Conservation (phyloP, 2,888 invertebrate genomes). For the Endotricha flammealis region DNA sequence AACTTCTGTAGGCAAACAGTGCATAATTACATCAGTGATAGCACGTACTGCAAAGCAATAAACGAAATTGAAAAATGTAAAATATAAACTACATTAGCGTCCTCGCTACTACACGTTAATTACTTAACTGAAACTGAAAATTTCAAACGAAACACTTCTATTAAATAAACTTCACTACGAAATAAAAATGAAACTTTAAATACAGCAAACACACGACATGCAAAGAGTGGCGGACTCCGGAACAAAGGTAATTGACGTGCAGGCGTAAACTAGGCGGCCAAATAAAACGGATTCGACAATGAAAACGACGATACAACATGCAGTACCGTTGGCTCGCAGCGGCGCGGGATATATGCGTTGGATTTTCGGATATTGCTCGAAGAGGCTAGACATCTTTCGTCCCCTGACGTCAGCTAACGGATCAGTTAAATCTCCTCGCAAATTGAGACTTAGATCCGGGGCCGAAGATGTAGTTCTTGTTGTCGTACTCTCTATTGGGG, state of each 20-base stretch:
- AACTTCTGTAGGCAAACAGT: slow-evolving; percentile 14
- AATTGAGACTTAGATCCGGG: slow-evolving; percentile 62
- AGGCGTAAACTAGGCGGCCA: slow-evolving; percentile 48
- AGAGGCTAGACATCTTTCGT: slow-evolving; percentile 83
- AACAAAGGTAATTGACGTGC: slow-evolving; percentile 63
- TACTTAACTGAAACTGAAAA: slow-evolving; percentile 35
- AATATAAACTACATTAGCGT: slow-evolving; percentile 27
- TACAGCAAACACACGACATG: slow-evolving; percentile 63
- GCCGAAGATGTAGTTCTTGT: slow-evolving; percentile 44
- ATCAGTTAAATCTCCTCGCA: slow-evolving; percentile 58
- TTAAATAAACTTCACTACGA: slow-evolving; percentile 38
- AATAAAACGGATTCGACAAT: slow-evolving; percentile 47
- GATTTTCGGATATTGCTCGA: slow-evolving; percentile 86
- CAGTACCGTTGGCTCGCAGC: slow-evolving; percentile 69
- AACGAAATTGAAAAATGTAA: slow-evolving; percentile 24
- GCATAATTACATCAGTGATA: slow-evolving; percentile 13
- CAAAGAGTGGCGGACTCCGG: slow-evolving; percentile 48
- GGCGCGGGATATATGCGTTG: slow-evolving; percentile 87
- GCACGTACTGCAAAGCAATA: slow-evolving; percentile 32
- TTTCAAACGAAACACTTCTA: slow-evolving; percentile 33
- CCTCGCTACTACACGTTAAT: slow-evolving; percentile 28
- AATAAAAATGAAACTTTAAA: slow-evolving; percentile 47
- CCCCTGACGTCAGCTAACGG: slow-evolving; percentile 63
- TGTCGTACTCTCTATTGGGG: slow-evolving; percentile 74
- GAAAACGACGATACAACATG: slow-evolving; percentile 53